phyloP scores from a whole-genome alignment of 2,888 invertebrate species.

The Tetrapedia diversipes region DNA sequence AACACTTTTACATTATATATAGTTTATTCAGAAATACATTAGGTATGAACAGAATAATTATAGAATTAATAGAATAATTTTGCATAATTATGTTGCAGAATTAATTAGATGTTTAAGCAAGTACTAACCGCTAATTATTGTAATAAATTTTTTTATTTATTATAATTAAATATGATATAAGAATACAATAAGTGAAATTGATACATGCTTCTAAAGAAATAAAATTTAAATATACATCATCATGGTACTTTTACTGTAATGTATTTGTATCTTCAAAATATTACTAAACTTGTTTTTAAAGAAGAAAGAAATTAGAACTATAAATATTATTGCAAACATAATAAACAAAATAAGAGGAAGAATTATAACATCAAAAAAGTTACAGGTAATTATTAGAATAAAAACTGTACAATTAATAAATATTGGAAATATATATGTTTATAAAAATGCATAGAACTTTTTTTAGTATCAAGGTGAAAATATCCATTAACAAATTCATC shows the following conservation, averaged over 20 bases:
- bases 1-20: background rate
- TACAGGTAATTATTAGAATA: background rate
- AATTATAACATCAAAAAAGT: background rate
- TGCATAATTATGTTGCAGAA: slow-evolving; percentile 18
- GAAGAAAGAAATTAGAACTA: background rate
- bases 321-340: slow-evolving; percentile 2
- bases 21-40: background rate
- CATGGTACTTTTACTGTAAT: slow-evolving; percentile 46
- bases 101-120: background rate
- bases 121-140: background rate
- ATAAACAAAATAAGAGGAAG: background rate
- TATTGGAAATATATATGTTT: background rate
- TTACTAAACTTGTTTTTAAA: background rate
- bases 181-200: slow-evolving; percentile 15
- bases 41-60: background rate
- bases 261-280: slow-evolving; percentile 31
- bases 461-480: slow-evolving; percentile 28
- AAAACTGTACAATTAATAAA: background rate
- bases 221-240: slow-evolving; percentile 10
- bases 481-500: slow-evolving; percentile 16
- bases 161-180: slow-evolving; percentile 27
- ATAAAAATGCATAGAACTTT: background rate
- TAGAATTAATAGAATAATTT: too few relatives aligned
- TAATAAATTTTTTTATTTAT: slow-evolving; percentile 8
- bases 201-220: slow-evolving; percentile 10